Evolutionary conservation across 2,113 vertebrate species (phyloP).

Genomic region (Conger conger): DNA sequence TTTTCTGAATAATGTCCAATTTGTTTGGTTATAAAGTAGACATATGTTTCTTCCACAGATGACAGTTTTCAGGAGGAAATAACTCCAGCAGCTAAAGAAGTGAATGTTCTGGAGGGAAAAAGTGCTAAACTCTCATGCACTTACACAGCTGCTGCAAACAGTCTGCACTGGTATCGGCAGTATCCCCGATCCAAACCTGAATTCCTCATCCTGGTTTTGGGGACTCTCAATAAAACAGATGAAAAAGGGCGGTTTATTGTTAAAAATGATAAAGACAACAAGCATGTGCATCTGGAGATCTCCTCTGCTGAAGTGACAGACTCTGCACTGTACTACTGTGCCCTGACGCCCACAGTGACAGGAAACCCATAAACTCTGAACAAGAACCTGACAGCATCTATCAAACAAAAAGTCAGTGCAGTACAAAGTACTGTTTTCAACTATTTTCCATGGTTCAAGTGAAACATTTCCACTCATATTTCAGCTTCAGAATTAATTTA

Average conservation of each 20-base stretch:
- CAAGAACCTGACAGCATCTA: constrained; percentile 11
- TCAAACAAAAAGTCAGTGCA: neutral
- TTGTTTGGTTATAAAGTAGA: no score
- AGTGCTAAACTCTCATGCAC: neutral
- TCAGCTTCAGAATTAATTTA: neutral
- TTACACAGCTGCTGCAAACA: neutral
- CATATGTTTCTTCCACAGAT: neutral
- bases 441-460: neutral
- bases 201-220: neutral
- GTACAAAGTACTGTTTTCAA: neutral
- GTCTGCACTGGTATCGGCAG: neutral
- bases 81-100: neutral
- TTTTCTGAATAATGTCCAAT: no score
- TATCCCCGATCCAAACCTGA: neutral
- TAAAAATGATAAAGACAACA: neutral
- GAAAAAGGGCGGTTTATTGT: neutral
- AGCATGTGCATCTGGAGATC: constrained; percentile 23
- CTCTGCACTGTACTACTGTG: constrained; percentile 17
- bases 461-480: neutral
- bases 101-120: neutral
- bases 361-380: neutral
- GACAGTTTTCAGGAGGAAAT: constrained; percentile 13
- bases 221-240: neutral
- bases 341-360: neutral
- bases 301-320: constrained; percentile 35